Evolutionary conservation across 2,888 invertebrate species (phyloP), one percentile per base, ranked within the genome.

Genomic region (Lagria hirta): DNA sequence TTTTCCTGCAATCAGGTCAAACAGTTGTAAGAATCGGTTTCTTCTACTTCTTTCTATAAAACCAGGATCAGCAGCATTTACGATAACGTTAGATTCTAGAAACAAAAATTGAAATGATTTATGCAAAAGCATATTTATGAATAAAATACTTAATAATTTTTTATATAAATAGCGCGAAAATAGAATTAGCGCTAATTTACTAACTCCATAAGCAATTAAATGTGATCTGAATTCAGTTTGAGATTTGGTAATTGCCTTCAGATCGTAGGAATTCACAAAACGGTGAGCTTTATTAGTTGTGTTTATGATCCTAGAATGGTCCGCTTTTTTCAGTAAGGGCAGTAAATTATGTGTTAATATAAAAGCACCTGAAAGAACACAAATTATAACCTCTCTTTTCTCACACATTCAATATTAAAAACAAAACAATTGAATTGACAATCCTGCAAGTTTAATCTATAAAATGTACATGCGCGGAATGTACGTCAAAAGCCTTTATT

Each of bases 331-430:
- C 40, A 78, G 53, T 8, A 66, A 58, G 12, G 68, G 68, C 27
- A 76, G 53, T 38, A 78, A 59, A 47, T 72, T 64, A 48, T 75
- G 70, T 8, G 76, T 77, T 34, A 78, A 59, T 21, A 73, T 61
- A 57, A 72, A 73, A 12, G 65, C 71, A 8, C 72, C 72, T 71
- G 49, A 38, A 62, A 58, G 44, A 17, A 30, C n/a, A n/a, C n/a
- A n/a, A n/a, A n/a, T n/a, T n/a, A n/a, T n/a, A n/a, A n/a, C n/a
- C n/a, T n/a, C n/a, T n/a, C n/a, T n/a, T n/a, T n/a, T n/a, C n/a
- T n/a, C n/a, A n/a, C n/a, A n/a, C n/a, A n/a, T n/a, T n/a, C n/a
- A n/a, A n/a, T n/a, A n/a, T n/a, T n/a, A n/a, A n/a, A n/a, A n/a
- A n/a, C n/a, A n/a, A n/a, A n/a, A n/a, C n/a, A n/a, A n/a, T n/a